Evolutionary conservation across 1,140 invertebrate species (phyloP).

Genomic region (Drosophila tani): DNA sequence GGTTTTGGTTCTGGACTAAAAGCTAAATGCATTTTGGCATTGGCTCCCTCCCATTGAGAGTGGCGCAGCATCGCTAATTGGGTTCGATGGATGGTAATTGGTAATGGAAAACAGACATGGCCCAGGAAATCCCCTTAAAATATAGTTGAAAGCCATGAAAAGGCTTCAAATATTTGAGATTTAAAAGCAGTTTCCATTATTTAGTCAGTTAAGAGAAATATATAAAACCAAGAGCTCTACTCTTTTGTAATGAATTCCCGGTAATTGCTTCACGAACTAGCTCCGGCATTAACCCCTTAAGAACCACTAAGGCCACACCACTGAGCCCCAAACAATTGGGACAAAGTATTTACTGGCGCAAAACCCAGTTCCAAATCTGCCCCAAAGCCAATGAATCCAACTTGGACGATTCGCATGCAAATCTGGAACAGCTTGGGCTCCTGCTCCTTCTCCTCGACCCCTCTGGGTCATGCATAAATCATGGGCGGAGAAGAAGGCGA

Average conservation of each 20-base stretch:
- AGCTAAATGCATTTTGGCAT: slow-evolving; percentile 12
- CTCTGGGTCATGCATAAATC: slow-evolving; percentile 74
- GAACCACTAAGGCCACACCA: not conserved
- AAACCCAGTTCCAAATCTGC: slow-evolving; percentile 35
- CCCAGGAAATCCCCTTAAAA: too few species aligned
- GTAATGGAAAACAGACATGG: not conserved
- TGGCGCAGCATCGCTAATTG: slow-evolving; percentile 10
- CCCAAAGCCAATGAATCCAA: slow-evolving; percentile 45
- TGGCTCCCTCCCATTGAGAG: not conserved
- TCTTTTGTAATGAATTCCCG: not conserved
- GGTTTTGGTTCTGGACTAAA: not conserved
- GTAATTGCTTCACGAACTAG: not conserved
- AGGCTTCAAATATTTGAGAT: too few species aligned
- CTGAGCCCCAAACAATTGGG: slow-evolving; percentile 12
- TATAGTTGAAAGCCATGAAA: too few species aligned
- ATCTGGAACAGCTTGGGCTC: slow-evolving; percentile 54
- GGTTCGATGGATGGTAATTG: slow-evolving; percentile 2
- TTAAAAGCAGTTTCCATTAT: too few species aligned
- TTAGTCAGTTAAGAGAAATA: too few species aligned
- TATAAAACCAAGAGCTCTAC: too few species aligned
- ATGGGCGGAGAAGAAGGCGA: slow-evolving; percentile 38
- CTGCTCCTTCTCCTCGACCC: not conserved
- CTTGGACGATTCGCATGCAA: slow-evolving; percentile 70
- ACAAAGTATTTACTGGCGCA: slow-evolving; percentile 32
- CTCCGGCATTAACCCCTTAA: not conserved